Conservation (phyloP, 2,888 invertebrate species). For the Pilophorus perplexus region DNA sequence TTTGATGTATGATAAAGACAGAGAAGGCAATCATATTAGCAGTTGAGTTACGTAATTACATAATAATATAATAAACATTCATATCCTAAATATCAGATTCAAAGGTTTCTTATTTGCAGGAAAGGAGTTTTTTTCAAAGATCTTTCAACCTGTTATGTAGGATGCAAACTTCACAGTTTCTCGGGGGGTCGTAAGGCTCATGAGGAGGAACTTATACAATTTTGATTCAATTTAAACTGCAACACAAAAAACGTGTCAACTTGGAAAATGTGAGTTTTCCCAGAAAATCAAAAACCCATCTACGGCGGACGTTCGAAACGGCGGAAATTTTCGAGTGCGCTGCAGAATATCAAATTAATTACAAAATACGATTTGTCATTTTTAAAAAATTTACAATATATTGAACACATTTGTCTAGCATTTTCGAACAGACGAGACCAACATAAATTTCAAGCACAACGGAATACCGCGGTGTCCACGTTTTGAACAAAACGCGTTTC, state of each 20-base stretch:
- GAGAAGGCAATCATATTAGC: constrained; percentile 23
- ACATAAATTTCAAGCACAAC: too few species aligned
- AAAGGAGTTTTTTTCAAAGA: not conserved
- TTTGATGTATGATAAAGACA: constrained; percentile 14
- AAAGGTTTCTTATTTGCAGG: constrained; percentile 1
- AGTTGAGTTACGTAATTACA: not conserved
- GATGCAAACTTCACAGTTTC: not conserved
- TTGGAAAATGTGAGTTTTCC: too few species aligned
- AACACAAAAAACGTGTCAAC: too few species aligned
- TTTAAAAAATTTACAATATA: not conserved
- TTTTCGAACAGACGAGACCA: too few species aligned
- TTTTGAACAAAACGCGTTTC: too few species aligned
- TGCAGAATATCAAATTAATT: too few species aligned
- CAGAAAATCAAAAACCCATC: too few species aligned
- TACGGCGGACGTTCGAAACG: too few species aligned
- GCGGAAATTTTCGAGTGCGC: too few species aligned
- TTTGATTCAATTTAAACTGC: not conserved
- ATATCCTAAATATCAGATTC: constrained; percentile 15
- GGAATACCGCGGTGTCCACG: too few species aligned
- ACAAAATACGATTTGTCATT: too few species aligned
- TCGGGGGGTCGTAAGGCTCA: not conserved
- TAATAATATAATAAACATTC: not conserved
- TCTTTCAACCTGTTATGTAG: constrained; percentile 1
- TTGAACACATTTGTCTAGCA: constrained; percentile 1
- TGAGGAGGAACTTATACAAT: constrained; percentile 6